Evolutionary conservation across 2,888 invertebrate genomes (phyloP).

Genomic region (Oscheius sp.): DNA sequence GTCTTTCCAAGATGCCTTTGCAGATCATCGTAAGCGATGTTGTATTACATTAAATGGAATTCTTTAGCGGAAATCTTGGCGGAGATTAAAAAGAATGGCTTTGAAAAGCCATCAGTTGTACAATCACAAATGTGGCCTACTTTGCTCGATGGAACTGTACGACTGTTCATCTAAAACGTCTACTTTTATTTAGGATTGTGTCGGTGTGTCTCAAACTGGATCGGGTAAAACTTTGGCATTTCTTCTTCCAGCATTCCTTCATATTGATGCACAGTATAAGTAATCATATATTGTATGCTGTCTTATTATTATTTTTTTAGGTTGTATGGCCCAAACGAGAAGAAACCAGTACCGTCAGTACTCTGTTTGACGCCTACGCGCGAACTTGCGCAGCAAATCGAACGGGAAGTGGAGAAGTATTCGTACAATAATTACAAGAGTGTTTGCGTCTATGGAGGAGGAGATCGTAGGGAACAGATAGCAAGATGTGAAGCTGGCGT

Average conservation of each 20-base stretch:
- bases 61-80: conserved; percentile 82
- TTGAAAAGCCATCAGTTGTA: conserved; percentile 87
- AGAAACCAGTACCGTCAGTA: conserved; percentile 82
- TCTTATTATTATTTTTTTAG: too few species aligned
- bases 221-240: conserved; percentile 81
- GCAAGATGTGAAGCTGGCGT: conserved; percentile 83
- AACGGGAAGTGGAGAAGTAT: conserved; percentile 89
- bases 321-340: conserved; percentile 41
- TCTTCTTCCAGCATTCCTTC: conserved; percentile 87
- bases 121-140: conserved; percentile 91
- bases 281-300: not conserved
- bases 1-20: conserved; percentile 54
- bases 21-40: conserved; percentile 43
- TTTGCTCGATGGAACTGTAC: conserved; percentile 78
- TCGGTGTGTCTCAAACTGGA: conserved; percentile 94
- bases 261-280: conserved; percentile 85
- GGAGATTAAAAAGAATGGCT: conserved; percentile 85
- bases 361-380: conserved; percentile 91
- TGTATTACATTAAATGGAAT: not conserved
- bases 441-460: conserved; percentile 92
- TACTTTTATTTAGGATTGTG: conserved; percentile 81
- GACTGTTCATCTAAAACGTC: too few species aligned
- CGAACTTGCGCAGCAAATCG: conserved; percentile 91
- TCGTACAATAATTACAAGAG: conserved; percentile 84
- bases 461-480: conserved; percentile 84